Percentiles rank a stretch among this genome's conserved stretches.
These are phyloP conservation scores for Platygyra sinensis DNA, from an alignment of 64 coral and sea anemone genomes.

Conservation along the genomic window DNA sequence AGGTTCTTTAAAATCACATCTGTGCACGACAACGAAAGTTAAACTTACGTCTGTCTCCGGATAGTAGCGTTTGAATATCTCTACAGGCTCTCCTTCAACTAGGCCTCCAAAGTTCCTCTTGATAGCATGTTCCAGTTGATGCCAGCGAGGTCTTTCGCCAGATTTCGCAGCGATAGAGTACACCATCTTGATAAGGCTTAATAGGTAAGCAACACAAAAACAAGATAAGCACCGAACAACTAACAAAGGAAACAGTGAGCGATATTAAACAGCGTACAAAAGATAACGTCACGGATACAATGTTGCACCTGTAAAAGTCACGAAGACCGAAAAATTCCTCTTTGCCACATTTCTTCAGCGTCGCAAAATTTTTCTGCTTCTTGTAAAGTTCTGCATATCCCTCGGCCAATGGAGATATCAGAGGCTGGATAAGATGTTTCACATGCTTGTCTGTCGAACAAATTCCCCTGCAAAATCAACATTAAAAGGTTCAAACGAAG, in stretches of 20 bases:
- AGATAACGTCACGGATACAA: neutral
- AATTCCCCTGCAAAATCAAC: constrained; percentile 71
- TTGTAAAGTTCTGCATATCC: constrained; percentile 75
- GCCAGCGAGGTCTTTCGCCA: constrained; percentile 28
- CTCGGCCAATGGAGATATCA: constrained; percentile 59
- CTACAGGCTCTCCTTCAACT: constrained; percentile 63
- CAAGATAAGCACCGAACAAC: neutral
- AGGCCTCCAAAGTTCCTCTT: constrained; percentile 91
- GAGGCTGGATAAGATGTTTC: constrained; percentile 29
- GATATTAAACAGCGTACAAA: neutral
- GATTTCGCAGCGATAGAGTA: constrained; percentile 69
- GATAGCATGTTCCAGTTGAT: constrained; percentile 79
- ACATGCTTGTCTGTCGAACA: constrained; percentile 48
- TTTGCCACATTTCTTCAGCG: constrained; percentile 66
- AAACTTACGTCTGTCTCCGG: neutral
- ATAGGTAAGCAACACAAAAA: neutral
- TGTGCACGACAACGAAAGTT: neutral
- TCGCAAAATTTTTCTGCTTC: constrained; percentile 70
- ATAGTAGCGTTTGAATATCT: constrained; percentile 50
- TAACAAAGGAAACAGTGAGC: neutral
- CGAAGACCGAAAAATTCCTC: constrained; percentile 93
- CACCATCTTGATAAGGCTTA: constrained; percentile 93
- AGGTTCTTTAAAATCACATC: too few relatives aligned
- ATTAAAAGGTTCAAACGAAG: neutral
- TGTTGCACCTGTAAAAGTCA: constrained; percentile 89